Evolutionary conservation across 2,888 invertebrate genomes (phyloP).

Genomic region (Cepaea hortensis): DNA sequence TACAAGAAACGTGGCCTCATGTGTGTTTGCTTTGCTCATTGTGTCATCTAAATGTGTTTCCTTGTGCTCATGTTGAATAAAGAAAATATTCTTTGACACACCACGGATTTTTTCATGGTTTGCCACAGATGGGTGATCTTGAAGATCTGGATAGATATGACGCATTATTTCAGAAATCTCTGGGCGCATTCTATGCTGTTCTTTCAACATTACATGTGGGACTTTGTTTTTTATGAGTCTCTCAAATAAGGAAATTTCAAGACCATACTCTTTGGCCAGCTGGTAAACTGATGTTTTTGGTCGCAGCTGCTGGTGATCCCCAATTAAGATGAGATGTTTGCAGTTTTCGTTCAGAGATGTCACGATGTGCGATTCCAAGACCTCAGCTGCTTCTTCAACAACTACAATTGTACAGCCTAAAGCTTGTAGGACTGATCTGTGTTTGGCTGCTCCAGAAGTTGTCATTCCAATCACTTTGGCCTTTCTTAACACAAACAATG

Average conservation of each 20-base stretch:
- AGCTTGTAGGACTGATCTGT: constrained; percentile 62
- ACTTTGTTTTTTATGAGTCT: constrained; percentile 84
- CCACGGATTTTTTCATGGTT: constrained; percentile 59
- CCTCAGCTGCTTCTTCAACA: constrained; percentile 91
- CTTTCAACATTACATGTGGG: constrained; percentile 80
- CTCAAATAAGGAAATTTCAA: constrained; percentile 89
- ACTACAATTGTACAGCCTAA: constrained; percentile 76
- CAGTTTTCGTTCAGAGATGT: constrained; percentile 85
- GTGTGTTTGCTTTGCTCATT: constrained; percentile 64
- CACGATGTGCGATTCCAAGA: constrained; percentile 88
- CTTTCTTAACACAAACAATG: constrained; percentile 59
- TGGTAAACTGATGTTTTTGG: constrained; percentile 84
- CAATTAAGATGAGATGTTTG: constrained; percentile 89
- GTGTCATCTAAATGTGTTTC: constrained; percentile 57
- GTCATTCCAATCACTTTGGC: constrained; percentile 72
- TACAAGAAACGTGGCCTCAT: constrained; percentile 59
- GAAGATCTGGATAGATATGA: constrained; percentile 62
- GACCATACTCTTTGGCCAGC: constrained; percentile 82
- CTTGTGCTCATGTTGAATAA: constrained; percentile 66
- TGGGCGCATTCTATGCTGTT: constrained; percentile 78
- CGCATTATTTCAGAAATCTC: constrained; percentile 62
- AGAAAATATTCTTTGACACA: constrained; percentile 65
- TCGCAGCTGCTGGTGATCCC: constrained; percentile 87
- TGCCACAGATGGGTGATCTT: constrained; percentile 59
- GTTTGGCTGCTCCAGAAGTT: constrained; percentile 73